These are phyloP conservation scores for Neoascia interrupta DNA, from an alignment of 2,888 invertebrate species.

Conservation along the genomic window DNA sequence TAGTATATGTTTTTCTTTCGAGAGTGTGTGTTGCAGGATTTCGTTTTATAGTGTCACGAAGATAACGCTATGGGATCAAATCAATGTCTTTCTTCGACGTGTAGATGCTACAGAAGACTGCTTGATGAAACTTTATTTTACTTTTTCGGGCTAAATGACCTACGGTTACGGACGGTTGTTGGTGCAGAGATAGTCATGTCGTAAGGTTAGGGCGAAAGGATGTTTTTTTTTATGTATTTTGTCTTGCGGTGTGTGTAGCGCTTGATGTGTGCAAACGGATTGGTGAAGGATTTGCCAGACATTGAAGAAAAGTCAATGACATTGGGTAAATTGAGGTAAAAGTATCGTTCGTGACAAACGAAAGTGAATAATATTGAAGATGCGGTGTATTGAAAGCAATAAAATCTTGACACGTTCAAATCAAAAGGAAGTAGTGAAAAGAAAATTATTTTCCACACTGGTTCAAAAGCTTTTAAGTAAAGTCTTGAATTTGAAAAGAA, in stretches of 20 bases:
- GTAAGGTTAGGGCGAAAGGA: background rate
- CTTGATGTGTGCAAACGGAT: constrained; percentile 1
- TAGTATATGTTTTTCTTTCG: background rate
- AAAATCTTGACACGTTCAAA: too few species aligned
- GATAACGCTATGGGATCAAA: constrained; percentile 31
- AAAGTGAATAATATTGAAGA: constrained; percentile 6
- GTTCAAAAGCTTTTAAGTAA: too few species aligned
- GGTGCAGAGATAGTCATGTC: background rate
- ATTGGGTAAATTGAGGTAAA: constrained; percentile 28
- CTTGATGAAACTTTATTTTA: constrained; percentile 26
- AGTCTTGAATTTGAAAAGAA: too few species aligned
- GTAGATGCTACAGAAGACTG: background rate
- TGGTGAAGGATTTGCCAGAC: constrained; percentile 25
- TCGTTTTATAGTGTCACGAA: constrained; percentile 33
- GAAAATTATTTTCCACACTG: too few species aligned
- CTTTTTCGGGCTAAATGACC: constrained; percentile 24
- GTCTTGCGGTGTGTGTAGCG: background rate
- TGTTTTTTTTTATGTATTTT: constrained; percentile 29
- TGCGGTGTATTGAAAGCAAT: too few species aligned
- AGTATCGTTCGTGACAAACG: constrained; percentile 3
- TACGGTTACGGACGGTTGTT: background rate
- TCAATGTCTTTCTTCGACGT: constrained; percentile 26
- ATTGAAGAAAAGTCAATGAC: constrained; percentile 25
- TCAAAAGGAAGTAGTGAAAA: too few species aligned
- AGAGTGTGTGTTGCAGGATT: too few species aligned